Conservation (phyloP, 2,888 invertebrate species). For the Leucophenga montana region DNA sequence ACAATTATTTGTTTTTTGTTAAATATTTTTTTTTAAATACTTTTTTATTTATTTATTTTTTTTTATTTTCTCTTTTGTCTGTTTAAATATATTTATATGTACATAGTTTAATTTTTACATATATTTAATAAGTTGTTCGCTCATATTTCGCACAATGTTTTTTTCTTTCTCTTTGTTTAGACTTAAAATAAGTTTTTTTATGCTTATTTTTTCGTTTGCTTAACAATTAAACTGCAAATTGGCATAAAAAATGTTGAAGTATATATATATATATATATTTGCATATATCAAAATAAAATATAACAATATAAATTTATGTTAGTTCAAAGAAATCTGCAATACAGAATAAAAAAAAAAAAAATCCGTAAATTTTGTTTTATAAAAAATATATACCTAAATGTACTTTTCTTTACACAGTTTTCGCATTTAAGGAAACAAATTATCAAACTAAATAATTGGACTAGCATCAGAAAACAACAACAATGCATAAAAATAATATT, state of each 20-base stretch:
- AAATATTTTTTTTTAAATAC: slow-evolving; percentile 32
- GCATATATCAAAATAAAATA: too few species aligned
- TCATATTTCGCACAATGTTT: neutral
- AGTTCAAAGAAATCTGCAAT: neutral
- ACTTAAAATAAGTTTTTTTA: neutral
- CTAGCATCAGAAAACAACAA: slow-evolving; percentile 19
- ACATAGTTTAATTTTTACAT: neutral
- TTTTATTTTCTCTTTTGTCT: slow-evolving; percentile 15
- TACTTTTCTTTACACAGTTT: neutral
- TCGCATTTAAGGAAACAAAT: neutral
- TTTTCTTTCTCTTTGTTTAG: neutral
- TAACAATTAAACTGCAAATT: slow-evolving; percentile 2
- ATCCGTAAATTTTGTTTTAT: neutral
- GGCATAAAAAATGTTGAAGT: neutral
- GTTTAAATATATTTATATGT: neutral
- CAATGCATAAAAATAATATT: neutral
- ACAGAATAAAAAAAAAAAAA: neutral
- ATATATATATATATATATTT: too few species aligned
- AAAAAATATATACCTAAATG: neutral
- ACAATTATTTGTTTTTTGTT: slow-evolving; percentile 38
- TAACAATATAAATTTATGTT: too few species aligned
- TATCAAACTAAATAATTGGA: neutral
- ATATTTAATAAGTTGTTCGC: neutral
- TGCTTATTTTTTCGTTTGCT: neutral
- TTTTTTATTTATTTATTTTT: slow-evolving; percentile 21